phyloP scores from a whole-genome alignment of 2,797 vertebrate genomes.

The Gastrophryne carolinensis region DNA sequence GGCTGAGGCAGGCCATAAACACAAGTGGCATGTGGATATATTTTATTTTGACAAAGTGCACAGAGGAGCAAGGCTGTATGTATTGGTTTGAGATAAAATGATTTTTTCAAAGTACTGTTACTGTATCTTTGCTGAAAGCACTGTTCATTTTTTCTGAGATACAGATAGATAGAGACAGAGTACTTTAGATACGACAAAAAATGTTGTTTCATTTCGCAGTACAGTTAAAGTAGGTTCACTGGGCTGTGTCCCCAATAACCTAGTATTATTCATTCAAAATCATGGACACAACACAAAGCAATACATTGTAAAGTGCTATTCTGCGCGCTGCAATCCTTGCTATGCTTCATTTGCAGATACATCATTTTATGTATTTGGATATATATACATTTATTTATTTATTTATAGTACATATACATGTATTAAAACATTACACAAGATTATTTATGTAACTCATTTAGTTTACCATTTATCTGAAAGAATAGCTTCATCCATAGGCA shows the following conservation, averaged over 20 bases:
- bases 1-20: conserved; percentile 34
- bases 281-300: background rate
- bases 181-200: background rate
- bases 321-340: too few relatives aligned
- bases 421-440: too few relatives aligned
- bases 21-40: conserved; percentile 37
- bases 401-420: too few relatives aligned
- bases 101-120: conserved; percentile 20
- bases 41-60: conserved; percentile 45
- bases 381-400: too few relatives aligned
- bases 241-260: background rate
- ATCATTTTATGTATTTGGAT: too few relatives aligned
- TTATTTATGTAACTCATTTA: too few relatives aligned
- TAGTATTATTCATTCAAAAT: background rate
- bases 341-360: too few relatives aligned
- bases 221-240: background rate
- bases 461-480: too few relatives aligned
- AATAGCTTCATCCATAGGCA: too few relatives aligned
- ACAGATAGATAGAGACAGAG: background rate
- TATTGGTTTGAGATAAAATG: conserved; percentile 6
- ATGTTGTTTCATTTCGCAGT: background rate
- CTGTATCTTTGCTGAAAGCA: conserved; percentile 1
- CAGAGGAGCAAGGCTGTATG: conserved; percentile 6
- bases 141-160: background rate
- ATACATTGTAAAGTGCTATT: too few relatives aligned